Evolutionary conservation across 2,888 invertebrate genomes (phyloP).

Genomic region (Apoda limacodes): DNA sequence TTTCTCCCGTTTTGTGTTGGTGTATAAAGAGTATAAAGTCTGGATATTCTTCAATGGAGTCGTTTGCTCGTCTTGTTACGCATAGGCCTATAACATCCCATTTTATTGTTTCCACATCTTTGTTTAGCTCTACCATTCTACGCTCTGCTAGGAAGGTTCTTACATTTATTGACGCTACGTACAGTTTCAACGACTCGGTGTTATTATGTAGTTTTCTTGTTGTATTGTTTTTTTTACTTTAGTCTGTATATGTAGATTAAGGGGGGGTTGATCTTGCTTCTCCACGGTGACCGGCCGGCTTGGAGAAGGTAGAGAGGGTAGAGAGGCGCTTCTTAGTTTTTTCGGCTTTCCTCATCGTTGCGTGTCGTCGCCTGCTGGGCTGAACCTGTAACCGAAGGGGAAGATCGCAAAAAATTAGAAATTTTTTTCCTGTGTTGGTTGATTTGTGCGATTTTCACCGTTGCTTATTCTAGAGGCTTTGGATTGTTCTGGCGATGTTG

Average conservation of each 20-base stretch:
- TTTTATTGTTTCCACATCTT: constrained; percentile 12
- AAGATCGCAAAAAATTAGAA: background rate
- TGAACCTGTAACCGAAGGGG: background rate
- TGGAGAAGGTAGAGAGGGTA: constrained; percentile 2
- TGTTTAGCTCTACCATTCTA: constrained; percentile 12
- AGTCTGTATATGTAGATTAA: background rate
- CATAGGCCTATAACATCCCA: constrained; percentile 20
- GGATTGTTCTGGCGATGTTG: constrained; percentile 1
- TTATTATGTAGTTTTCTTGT: no score
- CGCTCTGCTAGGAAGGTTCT: constrained; percentile 8
- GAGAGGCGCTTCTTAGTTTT: constrained; percentile 2
- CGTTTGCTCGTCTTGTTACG: constrained; percentile 17
- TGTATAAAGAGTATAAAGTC: constrained; percentile 19
- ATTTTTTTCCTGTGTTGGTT: background rate
- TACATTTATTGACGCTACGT: background rate
- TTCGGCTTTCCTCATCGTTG: background rate
- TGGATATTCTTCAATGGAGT: constrained; percentile 17
- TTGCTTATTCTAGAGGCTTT: background rate
- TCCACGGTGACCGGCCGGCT: constrained; percentile 5
- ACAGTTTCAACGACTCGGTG: no score
- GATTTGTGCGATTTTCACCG: background rate
- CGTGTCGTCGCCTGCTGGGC: background rate
- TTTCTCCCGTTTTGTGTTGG: constrained; percentile 13
- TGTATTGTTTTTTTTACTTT: background rate
- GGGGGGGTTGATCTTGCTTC: constrained; percentile 5